These are phyloP conservation scores for Ellobium chinense DNA, from an alignment of 2,888 invertebrate genomes.

Conservation along the genomic window DNA sequence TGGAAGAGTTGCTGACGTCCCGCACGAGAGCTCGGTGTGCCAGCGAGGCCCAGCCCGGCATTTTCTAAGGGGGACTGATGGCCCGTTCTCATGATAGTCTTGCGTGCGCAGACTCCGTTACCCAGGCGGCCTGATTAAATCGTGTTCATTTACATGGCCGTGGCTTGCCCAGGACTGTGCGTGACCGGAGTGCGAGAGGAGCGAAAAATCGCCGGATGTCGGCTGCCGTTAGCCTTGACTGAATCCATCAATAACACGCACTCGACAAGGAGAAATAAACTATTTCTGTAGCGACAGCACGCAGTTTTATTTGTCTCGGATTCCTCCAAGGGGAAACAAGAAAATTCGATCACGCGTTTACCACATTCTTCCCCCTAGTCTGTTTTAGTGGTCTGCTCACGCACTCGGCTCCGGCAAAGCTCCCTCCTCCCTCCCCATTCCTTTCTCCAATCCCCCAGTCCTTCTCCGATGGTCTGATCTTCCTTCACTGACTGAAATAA, in stretches of 20 bases:
- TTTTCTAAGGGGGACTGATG: slow-evolving; percentile 23
- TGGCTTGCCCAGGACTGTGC: slow-evolving; percentile 21
- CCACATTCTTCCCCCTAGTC: slow-evolving; percentile 35
- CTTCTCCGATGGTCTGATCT: too few relatives aligned
- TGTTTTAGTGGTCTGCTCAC: slow-evolving; percentile 26
- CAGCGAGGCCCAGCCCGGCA: slow-evolving; percentile 12
- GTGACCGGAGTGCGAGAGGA: slow-evolving; percentile 42
- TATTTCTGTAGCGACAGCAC: slow-evolving; percentile 48
- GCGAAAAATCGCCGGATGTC: slow-evolving; percentile 47
- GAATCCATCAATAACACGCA: slow-evolving; percentile 53
- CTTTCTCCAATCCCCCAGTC: too few relatives aligned
- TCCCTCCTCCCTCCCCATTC: not conserved
- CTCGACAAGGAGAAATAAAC: slow-evolving; percentile 45
- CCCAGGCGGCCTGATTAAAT: slow-evolving; percentile 57
- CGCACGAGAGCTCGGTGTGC: slow-evolving; percentile 18
- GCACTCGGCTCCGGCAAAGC: slow-evolving; percentile 5
- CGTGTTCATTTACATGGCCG: slow-evolving; percentile 57
- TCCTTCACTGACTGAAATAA: too few relatives aligned
- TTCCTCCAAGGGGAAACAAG: slow-evolving; percentile 43
- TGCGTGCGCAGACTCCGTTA: slow-evolving; percentile 54
- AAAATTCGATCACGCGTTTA: slow-evolving; percentile 51
- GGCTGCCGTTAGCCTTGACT: slow-evolving; percentile 48
- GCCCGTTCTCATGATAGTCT: slow-evolving; percentile 16
- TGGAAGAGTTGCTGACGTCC: not conserved
- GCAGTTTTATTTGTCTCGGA: slow-evolving; percentile 55